These are phyloP conservation scores for Metopia argyrocephala DNA, from an alignment of 2,888 invertebrate species.

Conservation along the genomic window DNA sequence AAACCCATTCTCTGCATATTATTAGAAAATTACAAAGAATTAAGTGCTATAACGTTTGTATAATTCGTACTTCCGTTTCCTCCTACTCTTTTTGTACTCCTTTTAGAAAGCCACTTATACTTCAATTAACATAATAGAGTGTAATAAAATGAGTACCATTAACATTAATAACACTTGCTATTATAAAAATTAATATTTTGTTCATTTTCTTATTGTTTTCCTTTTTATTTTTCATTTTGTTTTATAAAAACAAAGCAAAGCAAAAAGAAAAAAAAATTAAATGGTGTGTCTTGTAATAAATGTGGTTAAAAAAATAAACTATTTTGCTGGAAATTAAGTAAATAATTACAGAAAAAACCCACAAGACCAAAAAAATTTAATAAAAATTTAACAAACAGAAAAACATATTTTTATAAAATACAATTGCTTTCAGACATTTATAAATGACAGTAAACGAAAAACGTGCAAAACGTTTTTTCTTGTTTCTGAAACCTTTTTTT, in stretches of 20 bases:
- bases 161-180: conserved; percentile 41
- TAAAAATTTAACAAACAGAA: background rate
- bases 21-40: no score
- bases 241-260: background rate
- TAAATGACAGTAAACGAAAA: conserved; percentile 51
- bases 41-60: no score
- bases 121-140: conserved; percentile 39
- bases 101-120: background rate
- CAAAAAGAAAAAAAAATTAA: conserved; percentile 7
- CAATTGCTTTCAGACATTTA: conserved; percentile 51
- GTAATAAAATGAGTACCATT: conserved; percentile 28
- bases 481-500: background rate
- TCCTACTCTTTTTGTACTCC: background rate
- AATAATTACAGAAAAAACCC: conserved; percentile 47
- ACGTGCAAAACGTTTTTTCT: conserved; percentile 29
- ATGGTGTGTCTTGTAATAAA: background rate
- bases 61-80: no score
- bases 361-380: no score
- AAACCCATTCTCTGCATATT: no score
- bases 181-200: conserved; percentile 13
- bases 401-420: conserved; percentile 1
- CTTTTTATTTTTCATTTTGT: background rate
- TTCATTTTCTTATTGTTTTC: background rate
- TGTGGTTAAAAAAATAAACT: background rate
- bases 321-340: no score